Percentiles rank a stretch among this genome's conserved stretches.
These are phyloP conservation scores for Patella pellucida DNA, from an alignment of 2,888 invertebrate genomes.

Conservation along the genomic window DNA sequence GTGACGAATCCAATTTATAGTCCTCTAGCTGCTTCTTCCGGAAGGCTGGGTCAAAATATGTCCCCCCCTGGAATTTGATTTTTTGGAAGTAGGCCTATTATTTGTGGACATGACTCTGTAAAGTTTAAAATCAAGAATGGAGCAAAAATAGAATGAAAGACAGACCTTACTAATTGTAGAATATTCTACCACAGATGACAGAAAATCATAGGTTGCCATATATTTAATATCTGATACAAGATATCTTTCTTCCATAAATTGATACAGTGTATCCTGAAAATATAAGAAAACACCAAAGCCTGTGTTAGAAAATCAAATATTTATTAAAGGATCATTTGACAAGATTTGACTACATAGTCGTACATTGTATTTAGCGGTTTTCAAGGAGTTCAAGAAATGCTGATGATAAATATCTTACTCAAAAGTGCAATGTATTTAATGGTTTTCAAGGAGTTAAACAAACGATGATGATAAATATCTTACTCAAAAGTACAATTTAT, in stretches of 20 bases:
- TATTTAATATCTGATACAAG: slow-evolving; percentile 60
- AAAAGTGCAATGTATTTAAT: neutral
- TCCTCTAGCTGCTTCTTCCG: too few species aligned
- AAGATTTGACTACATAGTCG: neutral
- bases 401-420: neutral
- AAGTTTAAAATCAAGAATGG: too few species aligned
- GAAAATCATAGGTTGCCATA: slow-evolving; percentile 63
- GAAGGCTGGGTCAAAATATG: too few species aligned
- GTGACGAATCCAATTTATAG: too few species aligned
- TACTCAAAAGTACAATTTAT: neutral
- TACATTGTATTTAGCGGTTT: too few species aligned
- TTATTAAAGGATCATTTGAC: too few species aligned
- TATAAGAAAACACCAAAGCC: neutral
- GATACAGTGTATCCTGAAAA: slow-evolving; percentile 64
- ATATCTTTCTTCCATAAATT: slow-evolving; percentile 63
- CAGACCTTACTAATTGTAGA: slow-evolving; percentile 57
- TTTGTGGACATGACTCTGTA: too few species aligned
- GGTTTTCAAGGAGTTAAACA: too few species aligned
- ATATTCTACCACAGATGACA: slow-evolving; percentile 57
- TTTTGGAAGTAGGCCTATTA: too few species aligned
- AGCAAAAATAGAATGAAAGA: neutral
- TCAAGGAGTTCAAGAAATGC: too few species aligned
- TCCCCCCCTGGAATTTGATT: too few species aligned
- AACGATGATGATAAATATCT: neutral
- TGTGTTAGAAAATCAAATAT: too few species aligned